Evolutionary conservation across 2,888 invertebrate genomes (phyloP).

Genomic region (Acanthosoma haemorrhoidale): DNA sequence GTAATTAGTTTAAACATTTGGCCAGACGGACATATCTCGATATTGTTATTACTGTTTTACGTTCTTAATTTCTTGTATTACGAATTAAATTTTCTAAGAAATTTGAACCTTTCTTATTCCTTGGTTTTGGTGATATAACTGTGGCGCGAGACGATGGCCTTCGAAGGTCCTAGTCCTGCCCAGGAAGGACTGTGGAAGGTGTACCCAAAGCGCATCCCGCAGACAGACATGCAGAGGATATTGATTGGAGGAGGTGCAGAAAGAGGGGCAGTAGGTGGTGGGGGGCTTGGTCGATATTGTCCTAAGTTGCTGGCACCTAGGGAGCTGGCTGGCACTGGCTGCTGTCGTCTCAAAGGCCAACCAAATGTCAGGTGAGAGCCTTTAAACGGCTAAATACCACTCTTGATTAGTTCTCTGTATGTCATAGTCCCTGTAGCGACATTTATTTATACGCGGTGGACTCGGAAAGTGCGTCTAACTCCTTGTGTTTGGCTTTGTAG

Average conservation of each 20-base stretch:
- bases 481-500: not conserved
- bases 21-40: too few species aligned
- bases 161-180: too few species aligned
- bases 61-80: too few species aligned
- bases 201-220: not conserved
- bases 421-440: not conserved
- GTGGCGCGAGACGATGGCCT: too few species aligned
- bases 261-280: not conserved
- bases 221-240: not conserved
- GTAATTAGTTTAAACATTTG: too few species aligned
- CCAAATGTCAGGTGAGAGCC: slow-evolving; percentile 1
- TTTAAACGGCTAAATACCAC: not conserved
- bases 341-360: not conserved
- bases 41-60: too few species aligned
- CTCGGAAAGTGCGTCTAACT: not conserved
- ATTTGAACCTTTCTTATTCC: too few species aligned
- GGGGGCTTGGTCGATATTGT: not conserved
- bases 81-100: too few species aligned
- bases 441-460: not conserved
- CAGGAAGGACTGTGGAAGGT: not conserved
- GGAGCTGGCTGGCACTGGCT: too few species aligned
- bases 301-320: too few species aligned
- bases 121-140: too few species aligned
- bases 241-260: not conserved
- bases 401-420: not conserved